These are phyloP conservation scores for Drosophila conformis DNA, from an alignment of 2,888 invertebrate species.

Conservation along the genomic window DNA sequence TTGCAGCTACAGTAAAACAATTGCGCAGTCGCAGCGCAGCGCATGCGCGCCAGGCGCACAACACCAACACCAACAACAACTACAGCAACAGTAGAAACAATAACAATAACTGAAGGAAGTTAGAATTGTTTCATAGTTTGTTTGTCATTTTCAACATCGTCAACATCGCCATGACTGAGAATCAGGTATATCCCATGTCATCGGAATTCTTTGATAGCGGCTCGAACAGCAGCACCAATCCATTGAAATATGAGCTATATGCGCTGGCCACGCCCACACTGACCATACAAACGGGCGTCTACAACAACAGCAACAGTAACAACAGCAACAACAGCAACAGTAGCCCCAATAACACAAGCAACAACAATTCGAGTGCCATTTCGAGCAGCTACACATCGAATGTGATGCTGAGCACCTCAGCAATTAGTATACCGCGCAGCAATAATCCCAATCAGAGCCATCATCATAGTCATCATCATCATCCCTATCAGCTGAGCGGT, in stretches of 20 bases:
- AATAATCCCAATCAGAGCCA: slow-evolving; percentile 83
- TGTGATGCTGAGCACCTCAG: slow-evolving; percentile 83
- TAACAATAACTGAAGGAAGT: background rate
- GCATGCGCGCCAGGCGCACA: slow-evolving; percentile 50
- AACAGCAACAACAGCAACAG: slow-evolving; percentile 32
- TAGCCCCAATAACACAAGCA: slow-evolving; percentile 13
- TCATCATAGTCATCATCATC: slow-evolving; percentile 77
- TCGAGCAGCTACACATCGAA: slow-evolving; percentile 68
- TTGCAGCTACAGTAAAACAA: slow-evolving; percentile 54
- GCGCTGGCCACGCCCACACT: slow-evolving; percentile 75
- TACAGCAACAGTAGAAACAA: background rate
- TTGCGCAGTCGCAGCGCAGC: slow-evolving; percentile 53
- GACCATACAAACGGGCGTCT: slow-evolving; percentile 63
- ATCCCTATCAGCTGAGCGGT: slow-evolving; percentile 71
- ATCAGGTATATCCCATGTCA: slow-evolving; percentile 84
- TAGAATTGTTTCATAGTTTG: background rate
- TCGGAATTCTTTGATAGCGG: slow-evolving; percentile 85
- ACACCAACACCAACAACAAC: slow-evolving; percentile 1
- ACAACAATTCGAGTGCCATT: slow-evolving; percentile 44
- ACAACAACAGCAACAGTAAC: slow-evolving; percentile 36
- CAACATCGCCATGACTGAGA: slow-evolving; percentile 83
- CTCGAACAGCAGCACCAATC: slow-evolving; percentile 84
- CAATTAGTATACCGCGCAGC: slow-evolving; percentile 84
- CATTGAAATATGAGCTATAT: slow-evolving; percentile 83
- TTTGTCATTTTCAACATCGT: background rate